Evolutionary conservation across 2,888 invertebrate species (phyloP), one percentile per base, ranked within the genome.

Genomic region (Agrotis exclamationis): DNA sequence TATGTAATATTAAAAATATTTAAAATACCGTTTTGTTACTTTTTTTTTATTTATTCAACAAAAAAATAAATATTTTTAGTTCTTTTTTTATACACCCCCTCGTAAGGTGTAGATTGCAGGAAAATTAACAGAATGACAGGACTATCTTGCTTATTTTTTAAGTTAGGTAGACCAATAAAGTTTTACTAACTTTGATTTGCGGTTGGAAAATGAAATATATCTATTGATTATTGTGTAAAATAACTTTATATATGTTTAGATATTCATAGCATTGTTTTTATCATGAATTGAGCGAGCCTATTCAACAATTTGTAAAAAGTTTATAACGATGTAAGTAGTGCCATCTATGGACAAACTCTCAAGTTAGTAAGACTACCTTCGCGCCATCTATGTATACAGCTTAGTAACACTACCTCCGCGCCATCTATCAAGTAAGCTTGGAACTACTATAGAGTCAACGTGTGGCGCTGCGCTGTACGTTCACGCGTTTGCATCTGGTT

Each of bases 401-500:
- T 48, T 5, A n/a, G 1, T 7, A 14, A 6, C 18, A 22, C 9
- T 13, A 2, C 9, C 3, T 14, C 13, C 2, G 63, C 76, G 86
- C 81, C 87, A 85, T 75, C 87, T 87, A 62, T 39, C n/a, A 6
- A 11, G 20, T 16, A 7, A 20, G 0, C 2, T 0, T 7, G 0
- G 4, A 83, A 78, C 75, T 60, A 75, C 51, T 5, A 0, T 16
- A 9, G 11, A 16, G 3, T 6, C 13, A 84, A 11, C 39, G 39
- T 39, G 39, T 88, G 88, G 87, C 88, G 87, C 82, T 88, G 87
- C 89, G 87, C 82, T 88, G 78, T 70, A 62, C 14, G 5, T 4
- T 16, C 4, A n/a, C 16, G 1, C 22, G n/a, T n/a, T 24, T 6
- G 2, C 5, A 5, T 28, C 6, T 44, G 18, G 28, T 28, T 54